phyloP scores from a whole-genome alignment of 2,113 vertebrate species.

The Eulacestoma nigropectus region DNA sequence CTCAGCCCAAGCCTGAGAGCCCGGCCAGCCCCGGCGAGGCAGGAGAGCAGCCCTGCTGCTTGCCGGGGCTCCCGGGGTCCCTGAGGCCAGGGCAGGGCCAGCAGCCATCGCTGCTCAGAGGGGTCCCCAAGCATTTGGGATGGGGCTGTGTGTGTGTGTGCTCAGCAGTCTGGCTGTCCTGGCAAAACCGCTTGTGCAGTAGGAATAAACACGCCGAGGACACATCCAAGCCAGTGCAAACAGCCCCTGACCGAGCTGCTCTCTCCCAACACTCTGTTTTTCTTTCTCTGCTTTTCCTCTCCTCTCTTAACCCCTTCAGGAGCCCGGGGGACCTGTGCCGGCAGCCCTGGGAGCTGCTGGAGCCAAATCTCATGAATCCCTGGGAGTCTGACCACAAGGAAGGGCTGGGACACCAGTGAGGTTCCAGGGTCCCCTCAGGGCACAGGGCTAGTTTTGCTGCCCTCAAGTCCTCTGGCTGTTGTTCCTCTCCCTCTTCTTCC shows the following conservation, averaged over 20 bases:
- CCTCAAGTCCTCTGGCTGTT: background rate
- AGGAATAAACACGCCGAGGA: background rate
- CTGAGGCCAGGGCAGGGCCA: rapidly evolving
- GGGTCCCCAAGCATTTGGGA: background rate
- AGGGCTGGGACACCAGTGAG: background rate
- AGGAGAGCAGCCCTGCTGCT: background rate
- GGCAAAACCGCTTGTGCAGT: slow-evolving; percentile 18
- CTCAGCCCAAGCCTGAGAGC: background rate
- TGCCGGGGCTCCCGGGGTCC: background rate
- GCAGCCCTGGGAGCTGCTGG: background rate
- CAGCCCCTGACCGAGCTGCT: slow-evolving; percentile 30
- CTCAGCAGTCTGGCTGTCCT: background rate
- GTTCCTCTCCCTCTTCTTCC: background rate
- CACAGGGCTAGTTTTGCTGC: background rate
- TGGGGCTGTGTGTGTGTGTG: background rate
- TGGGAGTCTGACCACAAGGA: rapidly evolving
- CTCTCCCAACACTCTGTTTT: slow-evolving; percentile 45
- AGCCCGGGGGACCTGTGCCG: rapidly evolving
- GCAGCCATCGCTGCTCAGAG: rapidly evolving
- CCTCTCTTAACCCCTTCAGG: slow-evolving; percentile 48
- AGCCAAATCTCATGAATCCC: rapidly evolving
- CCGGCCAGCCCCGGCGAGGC: rapidly evolving
- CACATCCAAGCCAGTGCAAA: slow-evolving; percentile 56
- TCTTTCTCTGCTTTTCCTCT: slow-evolving; percentile 45
- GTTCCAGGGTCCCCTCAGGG: background rate